Evolutionary conservation across 2,797 vertebrate genomes (phyloP).

Genomic region (Ceyx erithaca): DNA sequence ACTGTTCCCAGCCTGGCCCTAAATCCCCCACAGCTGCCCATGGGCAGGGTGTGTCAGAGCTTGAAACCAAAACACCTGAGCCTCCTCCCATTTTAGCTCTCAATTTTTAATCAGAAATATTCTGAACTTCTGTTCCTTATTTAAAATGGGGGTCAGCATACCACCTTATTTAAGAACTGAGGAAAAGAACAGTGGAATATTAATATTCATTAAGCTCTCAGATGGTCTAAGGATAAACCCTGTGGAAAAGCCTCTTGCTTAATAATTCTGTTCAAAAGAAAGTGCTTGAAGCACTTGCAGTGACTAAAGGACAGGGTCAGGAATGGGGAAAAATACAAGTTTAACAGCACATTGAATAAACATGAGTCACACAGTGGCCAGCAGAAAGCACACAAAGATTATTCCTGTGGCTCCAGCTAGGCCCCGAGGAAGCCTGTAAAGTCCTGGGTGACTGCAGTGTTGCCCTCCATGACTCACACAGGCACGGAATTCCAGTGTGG

Average conservation of each 20-base stretch:
- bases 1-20: not conserved
- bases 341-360: not conserved
- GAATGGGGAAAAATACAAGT: not conserved
- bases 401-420: not conserved
- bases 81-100: accelerated
- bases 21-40: not conserved
- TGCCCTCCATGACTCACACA: not conserved
- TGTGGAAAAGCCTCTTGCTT: not conserved
- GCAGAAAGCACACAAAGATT: not conserved
- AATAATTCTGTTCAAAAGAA: not conserved
- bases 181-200: not conserved
- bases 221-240: not conserved
- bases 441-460: accelerated
- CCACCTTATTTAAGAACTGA: not conserved
- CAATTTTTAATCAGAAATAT: not conserved
- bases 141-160: not conserved
- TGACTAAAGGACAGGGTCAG: not conserved
- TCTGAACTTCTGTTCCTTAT: not conserved
- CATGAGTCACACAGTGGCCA: accelerated
- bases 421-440: not conserved
- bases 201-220: not conserved
- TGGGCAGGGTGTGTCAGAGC: not conserved
- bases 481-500: not conserved
- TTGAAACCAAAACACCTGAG: not conserved
- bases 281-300: not conserved